Conservation (phyloP, 2,888 invertebrate genomes). For the Zaprionus bogoriensis region DNA sequence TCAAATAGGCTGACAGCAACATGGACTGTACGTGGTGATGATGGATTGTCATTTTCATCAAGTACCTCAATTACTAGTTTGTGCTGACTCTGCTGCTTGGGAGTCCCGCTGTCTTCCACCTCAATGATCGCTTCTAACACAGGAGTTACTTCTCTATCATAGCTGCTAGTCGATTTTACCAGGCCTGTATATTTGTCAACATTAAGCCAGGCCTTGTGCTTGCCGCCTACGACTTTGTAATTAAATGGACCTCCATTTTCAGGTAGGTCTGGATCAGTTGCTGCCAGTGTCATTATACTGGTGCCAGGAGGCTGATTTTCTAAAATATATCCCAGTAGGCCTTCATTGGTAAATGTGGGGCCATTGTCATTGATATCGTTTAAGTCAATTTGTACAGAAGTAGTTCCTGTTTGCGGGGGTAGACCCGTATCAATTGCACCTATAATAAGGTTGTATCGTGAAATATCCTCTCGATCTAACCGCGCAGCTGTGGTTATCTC, state of each 20-base stretch:
- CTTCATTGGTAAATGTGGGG: conserved; percentile 89
- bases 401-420: conserved; percentile 96
- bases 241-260: conserved; percentile 96
- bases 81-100: conserved; percentile 92
- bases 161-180: conserved; percentile 89
- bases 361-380: conserved; percentile 97
- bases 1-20: conserved; percentile 91
- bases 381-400: conserved; percentile 90
- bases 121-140: conserved; percentile 90
- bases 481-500: conserved; percentile 89
- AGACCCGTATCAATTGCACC: conserved; percentile 94
- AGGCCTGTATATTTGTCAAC: conserved; percentile 92
- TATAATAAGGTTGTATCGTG: conserved; percentile 89
- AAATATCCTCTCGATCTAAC: conserved; percentile 91
- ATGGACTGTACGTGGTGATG: conserved; percentile 91
- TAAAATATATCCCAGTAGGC: conserved; percentile 89
- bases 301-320: conserved; percentile 95
- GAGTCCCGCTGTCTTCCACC: conserved; percentile 94
- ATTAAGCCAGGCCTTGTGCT: conserved; percentile 89
- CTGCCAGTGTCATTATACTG: conserved; percentile 91
- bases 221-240: conserved; percentile 90
- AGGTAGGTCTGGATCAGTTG: conserved; percentile 94
- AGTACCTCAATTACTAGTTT: conserved; percentile 89
- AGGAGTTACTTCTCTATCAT: conserved; percentile 92
- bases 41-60: conserved; percentile 96